Conservation (phyloP, 1,140 invertebrate genomes). For the Drosophila biarmipes region DNA sequence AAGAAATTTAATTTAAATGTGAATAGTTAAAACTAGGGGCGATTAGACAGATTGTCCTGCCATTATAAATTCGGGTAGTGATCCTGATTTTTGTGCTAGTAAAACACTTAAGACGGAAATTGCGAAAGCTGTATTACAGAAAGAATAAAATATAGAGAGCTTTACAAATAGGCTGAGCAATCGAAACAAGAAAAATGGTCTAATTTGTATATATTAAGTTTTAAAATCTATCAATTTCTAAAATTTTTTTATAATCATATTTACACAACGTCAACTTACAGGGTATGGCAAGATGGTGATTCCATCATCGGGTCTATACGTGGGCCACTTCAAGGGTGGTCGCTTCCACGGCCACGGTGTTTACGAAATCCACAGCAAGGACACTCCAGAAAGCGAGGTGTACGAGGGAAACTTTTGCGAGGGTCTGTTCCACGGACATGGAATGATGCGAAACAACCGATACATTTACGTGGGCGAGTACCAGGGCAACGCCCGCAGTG, state of each 20-base stretch:
- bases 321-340: constrained; percentile 94
- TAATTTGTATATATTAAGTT: no score
- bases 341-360: constrained; percentile 91
- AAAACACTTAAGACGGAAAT: no score
- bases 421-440: constrained; percentile 92
- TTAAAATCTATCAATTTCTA: no score
- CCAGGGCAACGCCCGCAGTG: constrained; percentile 89
- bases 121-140: no score
- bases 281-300: constrained; percentile 84
- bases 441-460: constrained; percentile 91
- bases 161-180: no score
- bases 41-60: no score
- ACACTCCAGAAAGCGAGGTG: constrained; percentile 88
- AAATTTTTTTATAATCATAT: background rate
- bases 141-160: no score
- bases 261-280: constrained; percentile 2
- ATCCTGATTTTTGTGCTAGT: no score
- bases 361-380: constrained; percentile 89
- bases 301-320: constrained; percentile 87
- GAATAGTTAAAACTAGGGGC: background rate
- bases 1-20: background rate
- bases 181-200: no score
- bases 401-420: constrained; percentile 95
- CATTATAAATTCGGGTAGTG: no score
- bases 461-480: constrained; percentile 95